A percentile compares a stretch with the other conserved stretches of the same genome.
phyloP scores from a whole-genome alignment of 2,113 vertebrate species.

The Rhombomys opimus region DNA sequence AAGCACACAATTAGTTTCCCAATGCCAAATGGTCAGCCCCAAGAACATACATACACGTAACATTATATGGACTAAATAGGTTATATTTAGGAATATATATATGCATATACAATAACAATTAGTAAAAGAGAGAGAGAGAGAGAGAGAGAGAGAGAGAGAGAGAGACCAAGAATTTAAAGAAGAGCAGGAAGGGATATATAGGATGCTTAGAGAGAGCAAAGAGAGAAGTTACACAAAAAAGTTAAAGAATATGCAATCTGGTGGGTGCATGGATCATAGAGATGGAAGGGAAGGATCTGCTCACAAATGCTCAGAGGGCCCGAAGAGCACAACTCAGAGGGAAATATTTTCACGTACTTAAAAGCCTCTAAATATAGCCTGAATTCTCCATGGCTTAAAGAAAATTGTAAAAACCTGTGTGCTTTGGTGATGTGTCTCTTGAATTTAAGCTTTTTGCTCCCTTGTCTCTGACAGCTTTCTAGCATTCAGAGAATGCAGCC shows the following conservation, averaged over 20 bases:
- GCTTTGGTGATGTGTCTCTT: background rate
- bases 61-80: background rate
- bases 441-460: background rate
- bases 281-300: background rate
- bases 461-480: background rate
- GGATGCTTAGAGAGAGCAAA: background rate
- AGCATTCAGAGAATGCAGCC: background rate
- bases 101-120: background rate
- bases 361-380: background rate
- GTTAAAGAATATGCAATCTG: background rate
- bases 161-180: background rate
- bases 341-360: background rate
- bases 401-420: background rate
- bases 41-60: background rate
- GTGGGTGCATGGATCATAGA: rapidly evolving
- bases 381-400: background rate
- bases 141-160: too few species aligned
- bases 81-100: background rate
- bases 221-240: background rate
- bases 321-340: background rate
- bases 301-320: background rate
- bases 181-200: background rate
- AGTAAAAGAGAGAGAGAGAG: too few species aligned
- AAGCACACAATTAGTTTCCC: background rate
- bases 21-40: background rate